Evolutionary conservation across 2,888 invertebrate genomes (phyloP), one percentile per base, ranked within the genome.

Genomic region (Cheilosia impressa): DNA sequence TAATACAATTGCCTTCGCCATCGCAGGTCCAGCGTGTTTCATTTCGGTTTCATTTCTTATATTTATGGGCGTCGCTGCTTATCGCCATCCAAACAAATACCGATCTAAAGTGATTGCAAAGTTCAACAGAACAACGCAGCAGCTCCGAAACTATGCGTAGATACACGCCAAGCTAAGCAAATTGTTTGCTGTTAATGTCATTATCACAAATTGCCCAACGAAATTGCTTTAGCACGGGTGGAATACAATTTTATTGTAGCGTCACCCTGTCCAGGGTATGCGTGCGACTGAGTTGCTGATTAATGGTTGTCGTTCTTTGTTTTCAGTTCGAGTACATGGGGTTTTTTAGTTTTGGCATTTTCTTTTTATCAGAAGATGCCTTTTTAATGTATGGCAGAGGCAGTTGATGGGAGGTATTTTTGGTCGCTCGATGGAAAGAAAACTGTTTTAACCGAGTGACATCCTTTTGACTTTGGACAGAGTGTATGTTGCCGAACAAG

Each of bases 1-100:
- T 17, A 47, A 65, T 22, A 71, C 55, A 55, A 71, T 47, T 45
- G 41, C 60, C 22, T 5, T 2, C 3, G 19, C 15, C 22, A 15
- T 3, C 52, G 24, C 0, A 24, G 27, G 45, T 41, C 52, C 53
- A 52, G 24, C 55, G 65, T 52, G 47, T 80, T 84, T 66, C 52
- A 62, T 85, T 81, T 45, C 45, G 60, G 68, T 76, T 75, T n/a
- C n/a, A n/a, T n/a, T 79, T 65, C 45, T 13, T 80, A 31, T 75
- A 85, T 85, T 85, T 81, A 77, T 85, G 81, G 85, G 85, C 72
- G 85, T 85, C 76, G 62, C 62, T 57, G 72, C 81, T 85, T 85
- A 85, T 85, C 85, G 27, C 55, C 60, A 52, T 60, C 31, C 66
- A 72, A 72, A 81, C 80, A 85, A 81, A 85, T 76, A 73, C 80